phyloP scores from a whole-genome alignment of 2,113 vertebrate species.

The Labrus mixtus region DNA sequence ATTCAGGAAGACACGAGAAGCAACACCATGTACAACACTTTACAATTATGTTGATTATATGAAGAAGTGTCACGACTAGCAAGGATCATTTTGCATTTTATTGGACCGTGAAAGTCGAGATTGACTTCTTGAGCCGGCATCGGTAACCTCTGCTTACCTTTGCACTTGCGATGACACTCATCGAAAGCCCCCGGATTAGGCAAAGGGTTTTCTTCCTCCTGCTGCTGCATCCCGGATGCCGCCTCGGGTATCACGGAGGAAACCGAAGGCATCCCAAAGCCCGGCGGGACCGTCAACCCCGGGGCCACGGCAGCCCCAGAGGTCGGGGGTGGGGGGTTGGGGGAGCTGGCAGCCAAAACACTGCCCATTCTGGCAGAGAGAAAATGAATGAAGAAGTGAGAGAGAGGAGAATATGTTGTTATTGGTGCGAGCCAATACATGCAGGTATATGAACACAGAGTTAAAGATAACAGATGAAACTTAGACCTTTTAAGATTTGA shows the following conservation, averaged over 20 bases:
- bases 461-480: no score
- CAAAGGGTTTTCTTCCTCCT: conserved; percentile 70
- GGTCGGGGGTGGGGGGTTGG: conserved; percentile 73
- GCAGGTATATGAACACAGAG: neutral
- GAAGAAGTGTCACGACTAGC: no score
- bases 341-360: conserved; percentile 86
- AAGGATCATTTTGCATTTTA: no score
- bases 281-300: conserved; percentile 80
- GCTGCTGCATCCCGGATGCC: conserved; percentile 45
- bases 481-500: no score
- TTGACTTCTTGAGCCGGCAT: neutral
- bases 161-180: conserved; percentile 92
- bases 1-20: no score
- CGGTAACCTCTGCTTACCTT: conserved; percentile 80
- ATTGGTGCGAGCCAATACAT: neutral
- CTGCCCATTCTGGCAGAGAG: conserved; percentile 82
- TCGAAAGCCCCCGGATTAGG: conserved; percentile 91
- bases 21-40: no score
- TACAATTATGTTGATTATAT: no score
- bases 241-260: conserved; percentile 67
- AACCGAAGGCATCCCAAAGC: conserved; percentile 83
- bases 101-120: neutral
- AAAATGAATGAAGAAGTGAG: neutral
- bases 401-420: neutral
- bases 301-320: conserved; percentile 42